Percentiles rank a stretch among this genome's conserved stretches.
These are phyloP conservation scores for Oxygymnocypris stewartii DNA, from an alignment of 2,113 vertebrate genomes.

Conservation along the genomic window DNA sequence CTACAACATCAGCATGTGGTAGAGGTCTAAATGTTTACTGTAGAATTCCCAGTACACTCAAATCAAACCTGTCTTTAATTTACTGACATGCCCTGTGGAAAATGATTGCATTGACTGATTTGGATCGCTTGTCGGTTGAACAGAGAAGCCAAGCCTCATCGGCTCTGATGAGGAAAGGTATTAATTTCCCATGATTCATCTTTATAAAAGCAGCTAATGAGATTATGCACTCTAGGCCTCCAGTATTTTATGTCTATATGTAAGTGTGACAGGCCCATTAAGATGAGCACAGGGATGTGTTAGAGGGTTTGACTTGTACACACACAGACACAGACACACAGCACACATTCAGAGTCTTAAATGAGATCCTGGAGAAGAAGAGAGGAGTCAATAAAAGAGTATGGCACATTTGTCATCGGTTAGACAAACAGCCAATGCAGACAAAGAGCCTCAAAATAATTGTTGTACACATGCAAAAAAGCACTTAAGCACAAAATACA, in stretches of 20 bases:
- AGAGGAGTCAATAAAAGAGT: conserved; percentile 54
- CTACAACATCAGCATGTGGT: background rate
- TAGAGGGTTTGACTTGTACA: background rate
- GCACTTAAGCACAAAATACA: conserved; percentile 14
- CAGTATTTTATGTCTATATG: background rate
- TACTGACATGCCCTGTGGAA: background rate
- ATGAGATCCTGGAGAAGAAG: conserved; percentile 43
- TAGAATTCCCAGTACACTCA: background rate
- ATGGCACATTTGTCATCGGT: conserved; percentile 54
- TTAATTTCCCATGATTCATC: conserved; percentile 1
- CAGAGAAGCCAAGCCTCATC: background rate
- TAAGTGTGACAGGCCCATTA: background rate
- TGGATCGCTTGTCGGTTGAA: background rate
- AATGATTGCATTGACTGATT: conserved; percentile 19
- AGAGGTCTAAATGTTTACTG: background rate
- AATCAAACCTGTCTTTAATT: conserved; percentile 3
- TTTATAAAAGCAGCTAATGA: background rate
- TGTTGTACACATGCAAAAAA: conserved; percentile 4
- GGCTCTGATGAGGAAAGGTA: conserved; percentile 11
- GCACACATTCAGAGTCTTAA: conserved; percentile 18
- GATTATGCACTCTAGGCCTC: background rate
- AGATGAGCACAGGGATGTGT: background rate
- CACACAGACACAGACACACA: background rate
- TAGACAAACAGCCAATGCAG: conserved; percentile 36
- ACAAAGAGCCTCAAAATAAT: conserved; percentile 41